Percentiles rank a stretch among this genome's conserved stretches.
phyloP scores from a whole-genome alignment of 2,113 vertebrate species.

The Brachyistius frenatus region DNA sequence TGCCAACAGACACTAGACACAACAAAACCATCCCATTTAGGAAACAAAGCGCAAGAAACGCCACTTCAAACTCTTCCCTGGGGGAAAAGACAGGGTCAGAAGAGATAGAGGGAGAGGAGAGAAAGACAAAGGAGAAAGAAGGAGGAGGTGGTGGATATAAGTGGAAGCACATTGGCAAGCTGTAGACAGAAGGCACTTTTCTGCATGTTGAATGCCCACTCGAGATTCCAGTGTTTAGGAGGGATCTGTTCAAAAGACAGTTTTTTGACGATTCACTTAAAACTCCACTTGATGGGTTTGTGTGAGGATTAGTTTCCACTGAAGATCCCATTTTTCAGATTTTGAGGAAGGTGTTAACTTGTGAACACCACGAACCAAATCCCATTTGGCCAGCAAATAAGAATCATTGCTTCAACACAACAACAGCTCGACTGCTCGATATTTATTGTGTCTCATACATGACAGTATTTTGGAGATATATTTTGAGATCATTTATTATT shows the following conservation, averaged over 20 bases:
- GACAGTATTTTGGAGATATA: neutral
- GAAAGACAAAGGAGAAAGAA: slow-evolving; percentile 21
- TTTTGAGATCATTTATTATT: slow-evolving; percentile 13
- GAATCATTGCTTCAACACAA: slow-evolving; percentile 4
- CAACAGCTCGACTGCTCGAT: slow-evolving; percentile 1
- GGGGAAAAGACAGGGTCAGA: slow-evolving; percentile 48
- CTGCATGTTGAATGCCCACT: slow-evolving; percentile 42
- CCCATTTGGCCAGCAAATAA: slow-evolving; percentile 15
- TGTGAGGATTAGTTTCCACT: slow-evolving; percentile 21
- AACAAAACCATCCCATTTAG: slow-evolving; percentile 72
- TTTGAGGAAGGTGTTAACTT: slow-evolving; percentile 48
- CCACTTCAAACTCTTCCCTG: slow-evolving; percentile 73
- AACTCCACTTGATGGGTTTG: slow-evolving; percentile 32
- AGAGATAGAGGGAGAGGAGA: slow-evolving; percentile 27
- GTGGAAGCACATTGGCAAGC: slow-evolving; percentile 74
- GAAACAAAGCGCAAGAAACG: slow-evolving; percentile 67
- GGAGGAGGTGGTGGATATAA: slow-evolving; percentile 55
- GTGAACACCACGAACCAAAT: slow-evolving; percentile 39
- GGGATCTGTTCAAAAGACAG: slow-evolving; percentile 52
- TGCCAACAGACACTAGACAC: slow-evolving; percentile 75
- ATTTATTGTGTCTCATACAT: neutral
- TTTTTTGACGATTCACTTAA: slow-evolving; percentile 14
- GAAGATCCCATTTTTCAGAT: slow-evolving; percentile 30
- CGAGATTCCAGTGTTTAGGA: slow-evolving; percentile 30
- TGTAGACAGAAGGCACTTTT: slow-evolving; percentile 64